Base-by-base conservation (phyloP, 2,888 invertebrate genomes). In the Nowickia ferox region DNA sequence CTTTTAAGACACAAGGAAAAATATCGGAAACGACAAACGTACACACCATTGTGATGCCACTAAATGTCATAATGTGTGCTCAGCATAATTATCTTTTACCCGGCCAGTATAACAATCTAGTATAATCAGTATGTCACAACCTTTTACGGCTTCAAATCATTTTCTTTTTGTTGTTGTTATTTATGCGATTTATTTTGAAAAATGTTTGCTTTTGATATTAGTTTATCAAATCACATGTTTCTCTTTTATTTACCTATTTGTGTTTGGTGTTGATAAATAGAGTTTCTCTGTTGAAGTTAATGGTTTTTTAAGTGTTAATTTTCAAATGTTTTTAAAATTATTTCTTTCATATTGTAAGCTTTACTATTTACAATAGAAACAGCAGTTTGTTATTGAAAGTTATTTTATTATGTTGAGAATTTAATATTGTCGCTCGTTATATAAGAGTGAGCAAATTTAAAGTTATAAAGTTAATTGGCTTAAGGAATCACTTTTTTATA, bases 221-320 rank as follows among this genome's bases (percentile, higher is more conserved):
- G 22, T 30, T 55, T 11, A 11, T 55, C 22, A 11, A 22, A 55
- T 8, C 22, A 22, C 53, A 19, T 22, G 53, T 15, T 55, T 55
- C 17, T 51, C 22, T 55, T 55, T 51, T 51, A 51, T 22, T 19
- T 11, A 11, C 10, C 11, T 6, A 30, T 30, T 30, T 30, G 30
- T 30, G 30, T 30, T 30, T 30, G 30, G 30, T 30, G 30, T 30
- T 30, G 30, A 30, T 30, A 30, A 30, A 30, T 30, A 30, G 30
- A 30, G 30, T 55, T 55, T 55, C 22, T 22, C 55, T 55, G 17
- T 55, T 22, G 55, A 30, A 55, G 22, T 55, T 22, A 30, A 13
- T 55, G 22, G 22, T 15, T 10, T 59, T 44, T 19, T 38, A 51
- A 51, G 77, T 77, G 59, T 59, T 59, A 68, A 77, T 61, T 61